phyloP scores from a whole-genome alignment of 1,140 invertebrate species.

The Tetragonula clypearis region DNA sequence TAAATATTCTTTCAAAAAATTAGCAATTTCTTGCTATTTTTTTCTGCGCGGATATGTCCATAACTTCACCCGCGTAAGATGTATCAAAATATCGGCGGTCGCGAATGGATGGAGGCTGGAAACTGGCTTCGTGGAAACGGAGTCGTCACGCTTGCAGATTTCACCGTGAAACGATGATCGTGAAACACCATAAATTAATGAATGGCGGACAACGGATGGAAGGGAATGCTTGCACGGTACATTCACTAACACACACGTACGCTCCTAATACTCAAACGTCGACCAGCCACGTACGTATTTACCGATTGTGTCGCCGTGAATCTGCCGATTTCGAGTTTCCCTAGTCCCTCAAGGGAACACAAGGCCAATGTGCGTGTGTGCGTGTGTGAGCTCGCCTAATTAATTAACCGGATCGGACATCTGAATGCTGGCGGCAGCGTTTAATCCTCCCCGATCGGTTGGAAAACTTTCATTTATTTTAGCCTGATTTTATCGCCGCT shows the following conservation, averaged over 20 bases:
- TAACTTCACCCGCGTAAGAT: too few relatives aligned
- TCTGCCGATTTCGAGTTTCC: constrained; percentile 42
- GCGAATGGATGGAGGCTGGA: neutral
- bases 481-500: neutral
- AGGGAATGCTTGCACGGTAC: constrained; percentile 28
- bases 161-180: constrained; percentile 35
- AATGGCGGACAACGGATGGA: constrained; percentile 7
- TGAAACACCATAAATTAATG: constrained; percentile 52
- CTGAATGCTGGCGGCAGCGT: constrained; percentile 1
- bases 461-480: constrained; percentile 34
- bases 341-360: constrained; percentile 14
- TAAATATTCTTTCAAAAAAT: too few relatives aligned
- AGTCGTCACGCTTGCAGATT: constrained; percentile 28
- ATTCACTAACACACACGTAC: constrained; percentile 28
- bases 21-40: too few relatives aligned
- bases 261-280: constrained; percentile 31
- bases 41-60: too few relatives aligned
- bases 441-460: neutral
- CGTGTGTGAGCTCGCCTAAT: constrained; percentile 22
- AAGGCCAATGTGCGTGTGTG: neutral
- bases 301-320: constrained; percentile 48
- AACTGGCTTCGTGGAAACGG: neutral
- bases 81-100: constrained; percentile 38
- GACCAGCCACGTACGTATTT: constrained; percentile 42
- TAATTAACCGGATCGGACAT: constrained; percentile 54